Base-by-base conservation (phyloP, 2,888 invertebrate species). In the Arrhopalites spinosus region DNA sequence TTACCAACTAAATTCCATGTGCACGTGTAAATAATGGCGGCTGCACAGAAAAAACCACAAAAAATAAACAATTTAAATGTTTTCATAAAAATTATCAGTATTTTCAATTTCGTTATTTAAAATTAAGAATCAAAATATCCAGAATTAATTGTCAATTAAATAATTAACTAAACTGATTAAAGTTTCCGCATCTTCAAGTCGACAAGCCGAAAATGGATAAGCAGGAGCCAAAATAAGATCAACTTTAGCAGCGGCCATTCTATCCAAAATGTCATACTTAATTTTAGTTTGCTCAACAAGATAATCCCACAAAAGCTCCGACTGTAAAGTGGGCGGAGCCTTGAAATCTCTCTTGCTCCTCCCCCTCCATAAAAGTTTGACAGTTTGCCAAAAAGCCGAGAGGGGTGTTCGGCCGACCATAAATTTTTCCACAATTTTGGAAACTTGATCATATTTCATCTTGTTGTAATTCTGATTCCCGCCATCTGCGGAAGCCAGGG, bases 11-110 rank as follows among this genome's bases (percentile, higher is more conserved):
- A 36, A 36, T 77, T 77, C 61, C 63, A 77, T 11, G 36, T 36
- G 23, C 50, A 78, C 2, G 84, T 85, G 79, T 84, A 84, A 15
- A 30, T 23, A 11, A 20, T 20, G 23, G 70, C 59, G 1, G 20
- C 70, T 70, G 11, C 11, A 36, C 3, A 36, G 36, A 36, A 11
- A 36, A 36, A 36, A 36, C 36, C 36, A 36, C 36, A 11, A 36
- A 36, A 36, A 36, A 36, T 3, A 36, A 36, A 36, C 36, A 36
- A 11, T 7, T 7, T 36, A 36, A 36, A 7, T 36, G 36, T 36
- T 36, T 36, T 36, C 36, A 7, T 36, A 7, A 11, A 36, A 36
- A 36, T 7, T 7, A 36, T 36, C n/a, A 36, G 11, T 36, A 11
- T 36, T 7, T 11, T 36, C 36, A 3, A 36, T 36, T 36, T 36